These are phyloP conservation scores for Cyprinodon brontotheroides DNA, from an alignment of 2,113 vertebrate genomes.

Conservation along the genomic window DNA sequence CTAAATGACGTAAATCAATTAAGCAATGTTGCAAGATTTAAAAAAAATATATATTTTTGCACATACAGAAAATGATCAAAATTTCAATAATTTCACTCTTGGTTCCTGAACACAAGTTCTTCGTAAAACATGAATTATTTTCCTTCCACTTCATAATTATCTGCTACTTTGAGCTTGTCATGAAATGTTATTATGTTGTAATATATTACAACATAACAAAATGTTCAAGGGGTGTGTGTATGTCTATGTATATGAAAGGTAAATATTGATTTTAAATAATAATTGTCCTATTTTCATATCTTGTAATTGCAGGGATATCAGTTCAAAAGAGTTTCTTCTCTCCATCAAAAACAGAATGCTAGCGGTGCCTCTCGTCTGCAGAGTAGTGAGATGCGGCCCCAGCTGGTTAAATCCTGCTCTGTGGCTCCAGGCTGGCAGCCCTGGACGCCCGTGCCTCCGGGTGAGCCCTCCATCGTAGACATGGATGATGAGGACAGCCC, in stretches of 20 bases:
- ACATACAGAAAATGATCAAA: neutral
- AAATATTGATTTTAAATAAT: neutral
- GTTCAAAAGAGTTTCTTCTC: slow-evolving; percentile 61
- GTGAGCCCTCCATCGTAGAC: slow-evolving; percentile 42
- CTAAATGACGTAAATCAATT: neutral
- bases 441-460: slow-evolving; percentile 77
- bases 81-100: neutral
- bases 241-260: neutral
- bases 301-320: slow-evolving; percentile 42
- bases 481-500: slow-evolving; percentile 62
- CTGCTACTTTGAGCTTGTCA: neutral
- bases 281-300: neutral
- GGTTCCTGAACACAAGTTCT: neutral
- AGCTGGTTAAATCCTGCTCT: slow-evolving; percentile 76
- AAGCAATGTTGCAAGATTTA: neutral
- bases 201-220: neutral
- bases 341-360: slow-evolving; percentile 58
- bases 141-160: no score
- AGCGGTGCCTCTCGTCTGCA: slow-evolving; percentile 33
- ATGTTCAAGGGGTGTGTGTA: neutral
- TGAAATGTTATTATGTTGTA: neutral
- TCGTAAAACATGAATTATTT: neutral
- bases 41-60: neutral
- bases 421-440: slow-evolving; percentile 82
- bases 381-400: slow-evolving; percentile 61